Evolutionary conservation across 2,113 vertebrate genomes (phyloP).

Genomic region (Apaloderma vittatum): DNA sequence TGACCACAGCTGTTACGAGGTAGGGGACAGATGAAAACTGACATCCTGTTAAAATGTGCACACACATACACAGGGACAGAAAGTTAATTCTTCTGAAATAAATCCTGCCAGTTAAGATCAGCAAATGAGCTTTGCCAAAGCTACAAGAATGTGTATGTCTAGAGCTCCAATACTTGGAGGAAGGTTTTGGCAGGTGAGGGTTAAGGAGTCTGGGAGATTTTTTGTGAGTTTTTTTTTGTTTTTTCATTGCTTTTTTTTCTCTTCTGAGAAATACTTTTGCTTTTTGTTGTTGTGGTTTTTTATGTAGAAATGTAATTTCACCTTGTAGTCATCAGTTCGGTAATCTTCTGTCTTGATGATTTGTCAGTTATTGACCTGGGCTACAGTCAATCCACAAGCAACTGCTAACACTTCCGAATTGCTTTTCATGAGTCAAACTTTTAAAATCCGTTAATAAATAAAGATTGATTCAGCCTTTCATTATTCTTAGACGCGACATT

Average conservation of each 20-base stretch:
- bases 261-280: background rate
- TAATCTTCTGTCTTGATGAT: background rate
- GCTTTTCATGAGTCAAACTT: background rate
- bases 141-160: background rate
- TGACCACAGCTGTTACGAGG: background rate
- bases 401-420: background rate
- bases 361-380: background rate
- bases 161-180: background rate
- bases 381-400: background rate
- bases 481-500: background rate
- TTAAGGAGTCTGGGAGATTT: background rate
- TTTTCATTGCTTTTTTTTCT: background rate
- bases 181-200: background rate
- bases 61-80: background rate
- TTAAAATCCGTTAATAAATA: background rate
- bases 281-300: background rate
- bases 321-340: background rate
- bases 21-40: background rate
- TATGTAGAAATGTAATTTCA: background rate
- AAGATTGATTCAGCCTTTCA: background rate
- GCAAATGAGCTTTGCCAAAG: background rate
- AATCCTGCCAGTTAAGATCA: background rate
- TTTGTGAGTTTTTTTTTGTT: background rate
- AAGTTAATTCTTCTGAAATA: slow-evolving; percentile 12
- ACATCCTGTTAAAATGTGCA: slow-evolving; percentile 34